Evolutionary conservation across 1,140 invertebrate species (phyloP).

Genomic region (Asobara japonica): DNA sequence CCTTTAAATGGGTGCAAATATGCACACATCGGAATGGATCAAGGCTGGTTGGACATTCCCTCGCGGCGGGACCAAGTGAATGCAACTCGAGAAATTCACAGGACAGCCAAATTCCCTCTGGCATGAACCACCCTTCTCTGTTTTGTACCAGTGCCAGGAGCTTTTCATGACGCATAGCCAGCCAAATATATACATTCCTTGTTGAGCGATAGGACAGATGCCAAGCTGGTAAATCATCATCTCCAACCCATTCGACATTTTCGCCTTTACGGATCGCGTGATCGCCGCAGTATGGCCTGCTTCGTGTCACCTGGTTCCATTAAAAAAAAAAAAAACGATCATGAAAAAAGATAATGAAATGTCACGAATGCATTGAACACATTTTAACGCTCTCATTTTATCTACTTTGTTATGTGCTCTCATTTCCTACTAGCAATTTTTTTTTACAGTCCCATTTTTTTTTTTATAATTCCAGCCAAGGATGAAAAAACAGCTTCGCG

Average conservation of each 20-base stretch:
- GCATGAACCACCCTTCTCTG: background rate
- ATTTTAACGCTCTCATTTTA: background rate
- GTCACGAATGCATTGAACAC: background rate
- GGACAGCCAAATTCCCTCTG: background rate
- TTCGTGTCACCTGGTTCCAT: background rate
- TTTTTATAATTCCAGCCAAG: constrained; percentile 57
- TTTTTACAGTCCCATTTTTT: constrained; percentile 7
- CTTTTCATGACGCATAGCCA: constrained; percentile 23
- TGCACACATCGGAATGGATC: too few species aligned
- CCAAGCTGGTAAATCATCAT: constrained; percentile 9
- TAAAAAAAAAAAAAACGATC: background rate
- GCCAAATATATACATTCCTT: constrained; percentile 11
- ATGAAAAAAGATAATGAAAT: background rate
- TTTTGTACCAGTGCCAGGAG: background rate
- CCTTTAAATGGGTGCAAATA: too few species aligned
- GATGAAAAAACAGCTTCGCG: constrained; percentile 62
- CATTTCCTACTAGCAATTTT: background rate
- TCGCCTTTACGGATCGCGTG: background rate
- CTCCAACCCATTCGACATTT: background rate
- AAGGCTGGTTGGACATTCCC: background rate
- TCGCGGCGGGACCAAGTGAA: background rate
- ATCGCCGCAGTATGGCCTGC: background rate
- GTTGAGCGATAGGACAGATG: background rate
- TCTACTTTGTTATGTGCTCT: background rate
- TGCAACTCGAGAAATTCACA: background rate